phyloP scores from a whole-genome alignment of 2,888 invertebrate species.

The Apoda limacodes region DNA sequence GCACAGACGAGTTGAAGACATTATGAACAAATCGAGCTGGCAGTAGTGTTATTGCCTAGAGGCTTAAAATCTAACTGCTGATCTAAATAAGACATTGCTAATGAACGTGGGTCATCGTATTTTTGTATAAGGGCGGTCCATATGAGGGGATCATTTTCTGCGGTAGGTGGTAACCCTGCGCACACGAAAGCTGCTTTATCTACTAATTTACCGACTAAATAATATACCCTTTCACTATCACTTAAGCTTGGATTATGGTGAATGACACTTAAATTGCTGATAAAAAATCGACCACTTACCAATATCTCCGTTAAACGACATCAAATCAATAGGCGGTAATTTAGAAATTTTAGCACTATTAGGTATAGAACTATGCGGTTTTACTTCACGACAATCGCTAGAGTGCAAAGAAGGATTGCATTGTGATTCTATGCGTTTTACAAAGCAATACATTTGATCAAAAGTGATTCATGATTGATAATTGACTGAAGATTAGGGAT shows the following conservation, averaged over 20 bases:
- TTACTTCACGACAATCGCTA: too few relatives aligned
- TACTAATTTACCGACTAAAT: slow-evolving; percentile 7
- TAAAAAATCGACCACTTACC: slow-evolving; percentile 7
- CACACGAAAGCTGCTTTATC: slow-evolving; percentile 4
- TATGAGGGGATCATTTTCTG: slow-evolving; percentile 7
- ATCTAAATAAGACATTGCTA: slow-evolving; percentile 9
- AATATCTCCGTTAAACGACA: slow-evolving; percentile 8
- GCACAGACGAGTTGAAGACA: slow-evolving; percentile 6
- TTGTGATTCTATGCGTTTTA: slow-evolving; percentile 1
- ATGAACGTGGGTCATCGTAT: slow-evolving; percentile 8
- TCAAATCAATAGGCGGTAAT: slow-evolving; percentile 8
- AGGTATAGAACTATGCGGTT: neutral
- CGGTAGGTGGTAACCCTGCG: slow-evolving; percentile 7
- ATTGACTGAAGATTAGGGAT: slow-evolving; percentile 1
- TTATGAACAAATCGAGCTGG: slow-evolving; percentile 9
- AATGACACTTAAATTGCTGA: slow-evolving; percentile 5
- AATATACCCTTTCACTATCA: slow-evolving; percentile 8
- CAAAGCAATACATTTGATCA: slow-evolving; percentile 3
- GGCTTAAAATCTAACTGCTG: slow-evolving; percentile 8
- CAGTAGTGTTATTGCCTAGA: slow-evolving; percentile 2
- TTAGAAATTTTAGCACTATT: neutral
- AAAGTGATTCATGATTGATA: slow-evolving; percentile 1
- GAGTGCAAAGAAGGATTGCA: neutral
- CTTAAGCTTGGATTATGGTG: slow-evolving; percentile 7
- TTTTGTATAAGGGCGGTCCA: slow-evolving; percentile 7